A percentile compares a stretch with the other conserved stretches of the same genome.
Conservation (phyloP, 2,797 vertebrate genomes). For the Anolis apletophallus region DNA sequence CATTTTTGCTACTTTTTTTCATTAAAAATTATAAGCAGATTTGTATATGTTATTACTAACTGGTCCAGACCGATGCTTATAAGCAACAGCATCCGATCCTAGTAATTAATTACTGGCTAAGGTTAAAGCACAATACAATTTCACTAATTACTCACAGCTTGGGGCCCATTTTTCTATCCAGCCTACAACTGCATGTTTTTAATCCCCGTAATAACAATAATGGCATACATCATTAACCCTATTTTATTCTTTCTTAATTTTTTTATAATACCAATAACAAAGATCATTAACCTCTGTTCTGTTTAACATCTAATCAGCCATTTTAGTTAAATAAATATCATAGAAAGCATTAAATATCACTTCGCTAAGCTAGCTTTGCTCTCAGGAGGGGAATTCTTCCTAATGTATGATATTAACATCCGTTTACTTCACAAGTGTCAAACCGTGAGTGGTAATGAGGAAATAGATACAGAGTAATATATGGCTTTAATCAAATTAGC, state of each 20-base stretch:
- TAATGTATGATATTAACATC: conserved; percentile 71
- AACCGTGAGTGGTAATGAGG: conserved; percentile 56
- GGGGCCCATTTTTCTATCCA: conserved; percentile 68
- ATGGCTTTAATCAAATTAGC: conserved; percentile 68
- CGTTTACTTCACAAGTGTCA: conserved; percentile 75
- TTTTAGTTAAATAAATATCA: conserved; percentile 81
- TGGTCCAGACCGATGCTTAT: conserved; percentile 43
- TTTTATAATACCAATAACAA: conserved; percentile 79
- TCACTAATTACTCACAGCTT: conserved; percentile 81
- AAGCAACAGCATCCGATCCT: conserved; percentile 56
- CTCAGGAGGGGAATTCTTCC: conserved; percentile 71
- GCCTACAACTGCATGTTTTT: conserved; percentile 73
- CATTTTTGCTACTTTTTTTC: conserved; percentile 25
- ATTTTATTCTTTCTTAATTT: conserved; percentile 81
- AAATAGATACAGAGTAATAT: conserved; percentile 66
- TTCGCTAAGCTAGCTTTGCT: conserved; percentile 77
- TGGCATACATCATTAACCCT: conserved; percentile 81
- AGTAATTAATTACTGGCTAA: conserved; percentile 70
- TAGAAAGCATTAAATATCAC: conserved; percentile 78
- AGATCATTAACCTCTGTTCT: conserved; percentile 81
- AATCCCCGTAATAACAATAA: conserved; percentile 78
- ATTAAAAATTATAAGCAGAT: conserved; percentile 45
- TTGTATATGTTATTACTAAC: conserved; percentile 42
- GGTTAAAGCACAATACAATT: conserved; percentile 75
- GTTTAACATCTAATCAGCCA: conserved; percentile 80